Evolutionary conservation across 2,888 invertebrate genomes (phyloP).

Genomic region (Pilophorus perplexus): DNA sequence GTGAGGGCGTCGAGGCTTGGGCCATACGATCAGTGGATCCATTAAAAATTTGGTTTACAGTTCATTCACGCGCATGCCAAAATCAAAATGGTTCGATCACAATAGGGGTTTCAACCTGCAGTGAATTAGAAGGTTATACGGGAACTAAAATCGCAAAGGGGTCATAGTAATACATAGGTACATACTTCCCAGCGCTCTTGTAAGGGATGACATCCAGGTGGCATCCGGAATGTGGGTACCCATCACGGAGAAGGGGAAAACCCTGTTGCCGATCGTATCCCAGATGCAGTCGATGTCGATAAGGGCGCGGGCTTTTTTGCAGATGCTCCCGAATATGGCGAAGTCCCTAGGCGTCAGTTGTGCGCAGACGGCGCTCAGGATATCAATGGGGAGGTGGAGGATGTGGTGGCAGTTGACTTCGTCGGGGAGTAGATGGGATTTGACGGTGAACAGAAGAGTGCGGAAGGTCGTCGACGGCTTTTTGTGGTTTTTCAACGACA

Average conservation of each 20-base stretch:
- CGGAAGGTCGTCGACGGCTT: neutral
- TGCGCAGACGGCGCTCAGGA: neutral
- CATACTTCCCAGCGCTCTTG: conserved; percentile 13
- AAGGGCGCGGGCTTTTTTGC: neutral
- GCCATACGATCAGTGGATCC: too few relatives aligned
- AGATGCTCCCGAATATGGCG: neutral
- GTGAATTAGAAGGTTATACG: too few relatives aligned
- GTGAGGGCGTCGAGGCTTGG: too few relatives aligned
- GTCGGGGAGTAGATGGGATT: neutral
- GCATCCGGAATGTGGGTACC: too few relatives aligned
- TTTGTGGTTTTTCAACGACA: neutral
- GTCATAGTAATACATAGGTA: neutral
- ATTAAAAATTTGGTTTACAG: too few relatives aligned
- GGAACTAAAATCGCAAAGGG: neutral
- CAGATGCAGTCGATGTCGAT: conserved; percentile 17
- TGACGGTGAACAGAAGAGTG: neutral
- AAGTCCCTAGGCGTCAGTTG: conserved; percentile 17
- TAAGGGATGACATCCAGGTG: too few relatives aligned
- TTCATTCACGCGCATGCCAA: too few relatives aligned
- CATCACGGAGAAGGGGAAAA: neutral
- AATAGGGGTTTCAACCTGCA: too few relatives aligned
- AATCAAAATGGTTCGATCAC: too few relatives aligned
- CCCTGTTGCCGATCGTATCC: neutral
- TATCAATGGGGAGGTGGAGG: conserved; percentile 10
- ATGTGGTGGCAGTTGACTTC: neutral